phyloP scores from a whole-genome alignment of 1,140 invertebrate species.

The Drosophila teissieri region DNA sequence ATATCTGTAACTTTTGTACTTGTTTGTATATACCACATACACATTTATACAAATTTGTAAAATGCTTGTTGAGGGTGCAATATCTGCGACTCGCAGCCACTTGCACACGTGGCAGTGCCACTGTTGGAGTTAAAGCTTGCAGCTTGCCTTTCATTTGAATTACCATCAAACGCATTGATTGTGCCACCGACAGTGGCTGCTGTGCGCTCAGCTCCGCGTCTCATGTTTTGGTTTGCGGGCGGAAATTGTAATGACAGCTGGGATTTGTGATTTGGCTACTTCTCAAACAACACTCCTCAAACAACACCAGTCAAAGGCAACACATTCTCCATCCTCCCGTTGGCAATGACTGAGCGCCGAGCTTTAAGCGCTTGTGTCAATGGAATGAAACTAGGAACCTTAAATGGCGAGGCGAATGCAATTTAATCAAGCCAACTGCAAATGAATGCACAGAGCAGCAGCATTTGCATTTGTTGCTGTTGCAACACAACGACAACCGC shows the following conservation, averaged over 20 bases:
- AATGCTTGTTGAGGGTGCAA: neutral
- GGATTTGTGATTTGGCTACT: constrained; percentile 3
- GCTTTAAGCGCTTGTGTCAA: constrained; percentile 62
- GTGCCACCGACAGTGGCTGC: neutral
- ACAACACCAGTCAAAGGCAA: constrained; percentile 6
- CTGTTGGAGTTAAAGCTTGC: too few relatives aligned
- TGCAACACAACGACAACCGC: constrained; percentile 16
- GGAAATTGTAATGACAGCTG: constrained; percentile 63
- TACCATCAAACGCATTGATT: neutral
- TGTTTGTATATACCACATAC: too few relatives aligned
- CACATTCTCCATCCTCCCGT: neutral
- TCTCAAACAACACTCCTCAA: constrained; percentile 8
- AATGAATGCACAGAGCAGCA: constrained; percentile 68
- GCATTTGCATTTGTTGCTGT: constrained; percentile 60
- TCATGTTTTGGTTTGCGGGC: constrained; percentile 29
- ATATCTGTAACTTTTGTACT: too few relatives aligned
- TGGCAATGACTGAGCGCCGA: constrained; percentile 18
- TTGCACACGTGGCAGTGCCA: too few relatives aligned
- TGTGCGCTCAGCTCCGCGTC: neutral
- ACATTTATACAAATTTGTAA: too few relatives aligned
- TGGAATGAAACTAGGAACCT: constrained; percentile 80
- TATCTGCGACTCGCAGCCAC: neutral
- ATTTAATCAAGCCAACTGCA: constrained; percentile 78
- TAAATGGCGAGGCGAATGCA: constrained; percentile 58
- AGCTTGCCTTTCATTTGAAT: too few relatives aligned